Conservation (phyloP, 2,888 invertebrate species). For the Ferrisia virgata region DNA sequence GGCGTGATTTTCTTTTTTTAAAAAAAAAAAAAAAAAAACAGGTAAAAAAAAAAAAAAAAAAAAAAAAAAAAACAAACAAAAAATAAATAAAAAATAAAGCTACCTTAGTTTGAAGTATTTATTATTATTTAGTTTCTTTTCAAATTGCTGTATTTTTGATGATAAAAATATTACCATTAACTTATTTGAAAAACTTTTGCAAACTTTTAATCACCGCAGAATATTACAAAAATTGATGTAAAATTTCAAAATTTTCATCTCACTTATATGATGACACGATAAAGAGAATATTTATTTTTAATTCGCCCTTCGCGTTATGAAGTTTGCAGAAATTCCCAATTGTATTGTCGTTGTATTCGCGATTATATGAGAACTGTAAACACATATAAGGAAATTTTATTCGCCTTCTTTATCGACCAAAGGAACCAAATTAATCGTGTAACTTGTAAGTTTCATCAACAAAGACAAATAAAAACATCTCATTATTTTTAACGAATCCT, state of each 20-base stretch:
- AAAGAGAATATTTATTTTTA: not conserved
- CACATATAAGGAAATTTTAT: not conserved
- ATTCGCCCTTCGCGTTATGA: not conserved
- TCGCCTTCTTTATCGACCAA: not conserved
- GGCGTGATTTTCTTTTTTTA: too few species aligned
- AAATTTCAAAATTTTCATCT: not conserved
- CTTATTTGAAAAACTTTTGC: not conserved
- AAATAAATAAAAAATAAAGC: too few species aligned
- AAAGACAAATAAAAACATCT: not conserved
- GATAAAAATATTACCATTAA: too few species aligned
- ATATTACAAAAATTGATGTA: not conserved
- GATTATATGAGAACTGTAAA: not conserved
- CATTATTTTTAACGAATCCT: conserved; percentile 10
- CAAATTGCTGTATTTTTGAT: too few species aligned
- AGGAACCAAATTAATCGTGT: not conserved
- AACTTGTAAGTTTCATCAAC: not conserved
- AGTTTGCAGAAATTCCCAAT: not conserved
- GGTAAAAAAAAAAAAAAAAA: too few species aligned
- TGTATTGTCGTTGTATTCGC: not conserved
- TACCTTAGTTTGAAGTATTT: too few species aligned
- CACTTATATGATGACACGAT: not conserved
- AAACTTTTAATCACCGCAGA: not conserved
- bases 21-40: too few species aligned
- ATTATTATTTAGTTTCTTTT: too few species aligned
- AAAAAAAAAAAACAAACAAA: too few species aligned